Base-by-base conservation (phyloP, 2,888 invertebrate genomes). In the Colostygia pectinataria region DNA sequence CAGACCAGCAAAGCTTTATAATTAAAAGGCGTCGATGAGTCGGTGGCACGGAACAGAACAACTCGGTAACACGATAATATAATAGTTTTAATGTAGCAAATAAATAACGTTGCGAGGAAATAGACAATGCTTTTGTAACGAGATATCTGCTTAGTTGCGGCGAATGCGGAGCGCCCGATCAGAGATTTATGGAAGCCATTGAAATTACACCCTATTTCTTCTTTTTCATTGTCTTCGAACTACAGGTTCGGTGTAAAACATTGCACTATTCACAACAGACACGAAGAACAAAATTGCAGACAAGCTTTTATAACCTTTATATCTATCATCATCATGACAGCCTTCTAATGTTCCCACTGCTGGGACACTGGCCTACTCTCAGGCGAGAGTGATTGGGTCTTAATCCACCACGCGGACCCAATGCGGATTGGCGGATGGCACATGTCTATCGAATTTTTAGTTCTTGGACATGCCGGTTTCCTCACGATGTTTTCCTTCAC, bases 51-150 rank as follows among this genome's bases (percentile, higher is more conserved):
- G 59, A 43, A 39, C 24, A 36, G 13, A 31, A 65, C 66, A 75
- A 71, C 60, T 63, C 56, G 60, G 44, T 75, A 77, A 83, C 76
- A 77, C 71, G 74, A 77, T 77, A 80, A 77, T 75, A 88, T 85
- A 86, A 84, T 88, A 84, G 81, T 83, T 81, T 78, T 83, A 83
- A 83, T 83, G 80, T 77, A 71, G 77, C 74, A 80, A 80, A 87
- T 89, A 88, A 89, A 90, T 86, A 84, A 83, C 79, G 65, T 65
- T 66, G 66, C 69, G 75, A 66, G 76, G 73, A 76, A 72, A 79
- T 81, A 86, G 78, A 90, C 88, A 90, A 90, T 88, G 81, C 77
- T 81, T 66, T 64, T 63, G 85, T 87, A 85, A 87, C 80, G 75
- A 83, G 83, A 87, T 83, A 77, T 80, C 71, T 72, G 80, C 82